Percentiles rank a stretch among this genome's conserved stretches.
Conservation (phyloP, 2,888 invertebrate genomes). For the Drosophila setosimentum region DNA sequence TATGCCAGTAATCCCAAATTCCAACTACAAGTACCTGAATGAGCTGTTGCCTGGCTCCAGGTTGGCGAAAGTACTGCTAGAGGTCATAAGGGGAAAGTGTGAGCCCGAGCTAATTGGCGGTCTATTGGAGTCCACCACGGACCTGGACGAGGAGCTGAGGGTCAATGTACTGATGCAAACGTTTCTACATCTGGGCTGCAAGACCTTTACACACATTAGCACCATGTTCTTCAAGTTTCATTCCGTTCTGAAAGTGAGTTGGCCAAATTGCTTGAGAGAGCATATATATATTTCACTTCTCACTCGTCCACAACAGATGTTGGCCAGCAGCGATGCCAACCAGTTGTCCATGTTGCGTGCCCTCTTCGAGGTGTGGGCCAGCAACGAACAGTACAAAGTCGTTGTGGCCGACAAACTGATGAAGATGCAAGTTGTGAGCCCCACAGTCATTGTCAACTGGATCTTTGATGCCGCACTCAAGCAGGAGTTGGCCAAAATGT, state of each 20-base stretch:
- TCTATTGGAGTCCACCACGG: constrained; percentile 5
- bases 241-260: constrained; percentile 51
- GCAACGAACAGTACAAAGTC: constrained; percentile 46
- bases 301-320: constrained; percentile 21
- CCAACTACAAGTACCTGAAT: constrained; percentile 94
- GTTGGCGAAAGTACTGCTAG: constrained; percentile 86
- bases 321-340: constrained; percentile 7
- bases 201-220: constrained; percentile 51
- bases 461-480: constrained; percentile 37
- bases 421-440: constrained; percentile 27
- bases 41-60: constrained; percentile 89
- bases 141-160: constrained; percentile 31
- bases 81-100: constrained; percentile 34
- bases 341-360: constrained; percentile 42
- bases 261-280: background rate
- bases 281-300: background rate
- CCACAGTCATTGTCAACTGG: constrained; percentile 37
- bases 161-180: constrained; percentile 57
- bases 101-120: constrained; percentile 9
- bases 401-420: constrained; percentile 49
- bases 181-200: constrained; percentile 55
- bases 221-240: constrained; percentile 35
- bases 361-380: constrained; percentile 55
- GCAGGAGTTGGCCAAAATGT: constrained; percentile 51
- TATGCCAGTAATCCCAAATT: constrained; percentile 93